Evolutionary conservation across 2,797 vertebrate genomes (phyloP), one percentile per base, ranked within the genome.

Genomic region (Ceryle rudis): DNA sequence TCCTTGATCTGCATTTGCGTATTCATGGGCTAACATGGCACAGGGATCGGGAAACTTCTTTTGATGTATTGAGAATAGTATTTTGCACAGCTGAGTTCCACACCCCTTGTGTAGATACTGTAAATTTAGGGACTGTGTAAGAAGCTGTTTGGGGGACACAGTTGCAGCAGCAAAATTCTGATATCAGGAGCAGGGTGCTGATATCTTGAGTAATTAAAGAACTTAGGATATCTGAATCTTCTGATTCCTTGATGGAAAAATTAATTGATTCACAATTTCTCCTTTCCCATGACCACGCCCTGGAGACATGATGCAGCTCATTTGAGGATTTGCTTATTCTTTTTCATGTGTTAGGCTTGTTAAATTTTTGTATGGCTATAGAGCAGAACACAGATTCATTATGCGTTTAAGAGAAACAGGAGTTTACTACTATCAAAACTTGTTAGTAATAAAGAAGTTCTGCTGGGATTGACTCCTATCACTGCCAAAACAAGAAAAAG

Each of bases 1-100:
- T 21, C 69, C 5, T 0, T 46, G 28, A 44, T 80, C 18, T 58
- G 82, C 1, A 0, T 58, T 49, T 77, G 14, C 0, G 0, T 44
- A 8, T 52, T 73, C 23, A 12, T 16, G 10, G 25, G 0, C 47
- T 86, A n/a, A 29, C 9, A 8, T 7, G 8, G 51, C 62, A 10
- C 21, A 79, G 12, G 23, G 35, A 72, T 42, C 51, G n/a, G 26
- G 26, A 71, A 23, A 60, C 28, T 11, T 73, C 7, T 77, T 64
- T 64, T n/a, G 14, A 25, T 77, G n/a, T 14, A 42, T 17, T 0
- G 4, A 33, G 14, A 52, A 17, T 4, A 44, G 11, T 60, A 7
- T 67, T 96, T 66, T 74, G 39, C 54, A 73, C 28, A 26, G 35
- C 19, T 35, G 71, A 62, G 11, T 70, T 94, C n/a, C 3, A 3